Conservation (phyloP, 1,140 invertebrate species). For the Aradophagus sp. region DNA sequence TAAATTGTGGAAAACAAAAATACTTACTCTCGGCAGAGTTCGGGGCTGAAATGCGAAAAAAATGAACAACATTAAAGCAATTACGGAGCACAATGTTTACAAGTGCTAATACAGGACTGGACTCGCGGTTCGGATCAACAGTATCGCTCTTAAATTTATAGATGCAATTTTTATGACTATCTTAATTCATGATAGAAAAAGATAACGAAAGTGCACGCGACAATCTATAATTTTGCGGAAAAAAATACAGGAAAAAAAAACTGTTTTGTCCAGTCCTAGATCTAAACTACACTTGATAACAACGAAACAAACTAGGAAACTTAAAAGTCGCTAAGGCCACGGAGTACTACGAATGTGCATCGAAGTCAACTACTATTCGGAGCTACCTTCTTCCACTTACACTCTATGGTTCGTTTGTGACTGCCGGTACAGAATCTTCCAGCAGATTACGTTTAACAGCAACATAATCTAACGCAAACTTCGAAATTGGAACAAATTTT, state of each 20-base stretch:
- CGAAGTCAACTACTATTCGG: constrained; percentile 49
- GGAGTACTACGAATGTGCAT: constrained; percentile 47
- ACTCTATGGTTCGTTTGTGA: constrained; percentile 51
- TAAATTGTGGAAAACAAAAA: constrained; percentile 48
- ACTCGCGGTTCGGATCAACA: constrained; percentile 8
- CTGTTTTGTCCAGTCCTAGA: constrained; percentile 32
- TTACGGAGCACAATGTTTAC: constrained; percentile 55
- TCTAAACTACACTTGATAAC: constrained; percentile 35
- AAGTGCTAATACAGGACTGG: constrained; percentile 49
- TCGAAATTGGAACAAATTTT: constrained; percentile 21
- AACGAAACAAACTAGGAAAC: constrained; percentile 50
- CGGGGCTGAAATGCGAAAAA: constrained; percentile 60
- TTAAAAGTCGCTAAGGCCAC: constrained; percentile 52
- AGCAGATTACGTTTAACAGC: constrained; percentile 32
- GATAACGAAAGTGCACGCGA: constrained; percentile 5
- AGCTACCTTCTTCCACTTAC: constrained; percentile 60
- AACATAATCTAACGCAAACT: constrained; percentile 14
- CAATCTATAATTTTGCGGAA: constrained; percentile 17
- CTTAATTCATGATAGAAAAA: constrained; percentile 1
- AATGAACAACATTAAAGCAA: constrained; percentile 57
- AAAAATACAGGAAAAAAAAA: constrained; percentile 17
- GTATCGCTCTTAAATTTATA: constrained; percentile 15
- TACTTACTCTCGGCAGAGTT: constrained; percentile 60
- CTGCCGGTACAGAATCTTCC: constrained; percentile 20
- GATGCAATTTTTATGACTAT: neutral